These are phyloP conservation scores for Brienomyrus longianalis DNA, from an alignment of 2,113 vertebrate genomes.

Conservation along the genomic window DNA sequence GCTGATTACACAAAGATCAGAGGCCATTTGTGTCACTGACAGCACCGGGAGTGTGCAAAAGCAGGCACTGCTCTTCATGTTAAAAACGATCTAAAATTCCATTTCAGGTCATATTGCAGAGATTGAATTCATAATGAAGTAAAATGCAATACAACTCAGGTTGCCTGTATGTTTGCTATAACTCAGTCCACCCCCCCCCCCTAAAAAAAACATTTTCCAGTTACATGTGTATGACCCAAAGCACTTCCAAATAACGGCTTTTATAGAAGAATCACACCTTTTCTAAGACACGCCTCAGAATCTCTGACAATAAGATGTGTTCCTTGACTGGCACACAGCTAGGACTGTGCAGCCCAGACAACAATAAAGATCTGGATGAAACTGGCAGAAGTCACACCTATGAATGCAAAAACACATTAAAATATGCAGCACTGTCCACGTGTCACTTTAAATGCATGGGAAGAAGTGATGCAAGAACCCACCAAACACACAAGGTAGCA, in stretches of 20 bases:
- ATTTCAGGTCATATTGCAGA: background rate
- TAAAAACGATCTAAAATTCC: background rate
- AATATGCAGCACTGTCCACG: background rate
- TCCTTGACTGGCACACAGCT: background rate
- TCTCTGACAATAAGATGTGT: background rate
- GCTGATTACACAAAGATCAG: constrained; percentile 1
- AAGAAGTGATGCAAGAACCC: background rate
- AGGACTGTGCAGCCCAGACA: background rate
- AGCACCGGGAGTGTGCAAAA: background rate
- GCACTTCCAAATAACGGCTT: background rate
- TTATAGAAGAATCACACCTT: background rate
- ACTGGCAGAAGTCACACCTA: background rate
- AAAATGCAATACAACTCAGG: background rate
- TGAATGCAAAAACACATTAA: background rate
- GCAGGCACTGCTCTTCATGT: background rate
- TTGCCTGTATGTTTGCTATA: background rate
- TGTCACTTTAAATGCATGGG: background rate
- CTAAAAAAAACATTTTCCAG: background rate
- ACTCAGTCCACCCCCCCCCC: background rate
- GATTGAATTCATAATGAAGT: background rate
- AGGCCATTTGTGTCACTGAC: background rate
- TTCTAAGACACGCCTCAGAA: background rate
- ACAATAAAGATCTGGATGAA: background rate
- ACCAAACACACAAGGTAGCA: background rate
- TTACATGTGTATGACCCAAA: background rate